Conservation (phyloP, 2,797 vertebrate genomes). For the Enteromius trimaculatus region DNA sequence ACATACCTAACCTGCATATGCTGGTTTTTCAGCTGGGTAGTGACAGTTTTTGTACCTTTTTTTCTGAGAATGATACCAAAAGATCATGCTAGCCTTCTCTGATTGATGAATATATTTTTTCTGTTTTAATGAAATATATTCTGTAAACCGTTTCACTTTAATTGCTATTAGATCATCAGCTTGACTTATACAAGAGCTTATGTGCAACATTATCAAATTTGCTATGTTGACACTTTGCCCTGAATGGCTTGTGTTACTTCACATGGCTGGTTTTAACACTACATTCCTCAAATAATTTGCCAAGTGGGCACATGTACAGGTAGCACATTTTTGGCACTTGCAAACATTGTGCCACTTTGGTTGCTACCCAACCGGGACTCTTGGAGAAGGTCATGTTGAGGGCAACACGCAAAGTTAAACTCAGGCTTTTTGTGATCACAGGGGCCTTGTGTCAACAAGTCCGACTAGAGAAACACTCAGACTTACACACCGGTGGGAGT, state of each 20-base stretch:
- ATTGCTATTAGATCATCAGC: background rate
- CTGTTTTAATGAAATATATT: background rate
- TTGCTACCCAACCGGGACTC: constrained; percentile 25
- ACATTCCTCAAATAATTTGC: constrained; percentile 15
- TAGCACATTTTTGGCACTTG: background rate
- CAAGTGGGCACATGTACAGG: constrained; percentile 16
- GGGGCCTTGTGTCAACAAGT: constrained; percentile 57
- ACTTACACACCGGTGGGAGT: constrained; percentile 35
- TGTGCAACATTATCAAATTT: background rate
- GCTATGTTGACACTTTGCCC: background rate
- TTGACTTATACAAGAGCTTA: background rate
- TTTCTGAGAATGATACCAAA: background rate
- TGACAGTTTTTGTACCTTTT: background rate
- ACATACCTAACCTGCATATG: too few species aligned
- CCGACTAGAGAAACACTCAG: constrained; percentile 39
- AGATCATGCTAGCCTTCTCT: background rate
- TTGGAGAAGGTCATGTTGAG: constrained; percentile 48
- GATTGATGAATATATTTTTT: background rate
- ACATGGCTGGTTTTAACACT: background rate
- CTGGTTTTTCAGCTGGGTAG: too few species aligned
- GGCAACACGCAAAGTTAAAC: constrained; percentile 25
- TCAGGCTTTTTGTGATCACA: constrained; percentile 40
- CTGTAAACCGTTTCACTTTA: background rate
- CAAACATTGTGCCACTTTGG: constrained; percentile 33
- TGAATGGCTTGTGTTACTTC: background rate